phyloP scores from a whole-genome alignment of 1,140 invertebrate species.

The Phortica variegata region DNA sequence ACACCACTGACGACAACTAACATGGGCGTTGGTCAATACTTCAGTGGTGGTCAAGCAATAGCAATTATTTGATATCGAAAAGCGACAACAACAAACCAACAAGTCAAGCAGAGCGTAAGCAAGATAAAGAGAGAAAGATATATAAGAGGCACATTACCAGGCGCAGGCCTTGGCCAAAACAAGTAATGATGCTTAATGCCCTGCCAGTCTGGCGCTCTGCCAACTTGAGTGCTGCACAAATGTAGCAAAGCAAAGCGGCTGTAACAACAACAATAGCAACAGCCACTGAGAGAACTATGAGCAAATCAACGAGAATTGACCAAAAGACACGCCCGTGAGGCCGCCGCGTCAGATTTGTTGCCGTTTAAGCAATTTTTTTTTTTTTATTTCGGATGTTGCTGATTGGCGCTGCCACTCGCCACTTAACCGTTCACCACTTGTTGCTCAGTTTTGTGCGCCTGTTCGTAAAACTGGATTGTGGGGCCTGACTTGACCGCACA shows the following conservation, averaged over 20 bases:
- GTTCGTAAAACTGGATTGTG: constrained; percentile 56
- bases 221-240: constrained; percentile 7
- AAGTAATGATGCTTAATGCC: constrained; percentile 18
- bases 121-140: too few species aligned
- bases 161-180: constrained; percentile 15
- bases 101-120: too few species aligned
- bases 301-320: too few species aligned
- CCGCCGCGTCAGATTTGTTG: not conserved
- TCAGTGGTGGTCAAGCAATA: too few species aligned
- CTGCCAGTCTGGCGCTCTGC: constrained; percentile 22
- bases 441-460: constrained; percentile 43
- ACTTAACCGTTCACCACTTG: constrained; percentile 18
- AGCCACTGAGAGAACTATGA: too few species aligned
- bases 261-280: too few species aligned
- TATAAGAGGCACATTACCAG: too few species aligned
- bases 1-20: too few species aligned
- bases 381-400: constrained; percentile 34
- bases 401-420: constrained; percentile 13
- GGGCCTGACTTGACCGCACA: constrained; percentile 56
- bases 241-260: constrained; percentile 4
- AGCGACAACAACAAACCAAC: too few species aligned
- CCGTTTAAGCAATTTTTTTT: constrained; percentile 20
- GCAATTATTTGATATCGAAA: too few species aligned
- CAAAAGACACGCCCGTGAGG: constrained; percentile 23
- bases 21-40: too few species aligned